Evolutionary conservation across 1,140 invertebrate species (phyloP).

Genomic region (Oncopodura yosiiana): DNA sequence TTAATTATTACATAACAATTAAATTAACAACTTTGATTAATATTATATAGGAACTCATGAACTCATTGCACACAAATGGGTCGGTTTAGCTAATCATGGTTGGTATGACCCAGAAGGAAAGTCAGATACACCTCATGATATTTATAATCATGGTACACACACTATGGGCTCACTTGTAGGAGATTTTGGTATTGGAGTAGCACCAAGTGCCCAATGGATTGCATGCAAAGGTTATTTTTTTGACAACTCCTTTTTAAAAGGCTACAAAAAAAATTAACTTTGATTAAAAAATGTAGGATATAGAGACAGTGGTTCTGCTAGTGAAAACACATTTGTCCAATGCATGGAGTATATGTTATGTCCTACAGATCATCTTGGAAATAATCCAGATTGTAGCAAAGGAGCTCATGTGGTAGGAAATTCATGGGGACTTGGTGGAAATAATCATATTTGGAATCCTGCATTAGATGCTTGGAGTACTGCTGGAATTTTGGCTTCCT

Average conservation of each 20-base stretch:
- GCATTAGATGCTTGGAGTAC: no score
- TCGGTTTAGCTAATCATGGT: neutral
- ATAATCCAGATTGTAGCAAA: constrained; percentile 9
- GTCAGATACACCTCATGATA: neutral
- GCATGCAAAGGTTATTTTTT: constrained; percentile 9
- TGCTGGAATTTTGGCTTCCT: no score
- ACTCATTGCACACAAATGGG: neutral
- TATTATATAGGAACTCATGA: no score
- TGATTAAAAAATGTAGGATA: no score
- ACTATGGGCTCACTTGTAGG: constrained; percentile 3
- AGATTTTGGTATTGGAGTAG: neutral
- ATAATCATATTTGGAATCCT: no score
- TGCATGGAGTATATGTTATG: constrained; percentile 19
- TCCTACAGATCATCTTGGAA: constrained; percentile 17
- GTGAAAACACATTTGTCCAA: no score
- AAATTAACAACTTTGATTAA: no score
- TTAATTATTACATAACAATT: no score
- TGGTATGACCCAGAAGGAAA: constrained; percentile 3
- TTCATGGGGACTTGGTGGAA: constrained; percentile 25
- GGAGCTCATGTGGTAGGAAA: constrained; percentile 19
- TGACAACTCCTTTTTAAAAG: no score
- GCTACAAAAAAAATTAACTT: no score
- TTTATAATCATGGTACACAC: constrained; percentile 7
- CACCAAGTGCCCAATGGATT: constrained; percentile 1
- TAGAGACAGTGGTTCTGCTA: no score